phyloP scores from a whole-genome alignment of 2,113 vertebrate genomes.

The Poeciliopsis retropinna region DNA sequence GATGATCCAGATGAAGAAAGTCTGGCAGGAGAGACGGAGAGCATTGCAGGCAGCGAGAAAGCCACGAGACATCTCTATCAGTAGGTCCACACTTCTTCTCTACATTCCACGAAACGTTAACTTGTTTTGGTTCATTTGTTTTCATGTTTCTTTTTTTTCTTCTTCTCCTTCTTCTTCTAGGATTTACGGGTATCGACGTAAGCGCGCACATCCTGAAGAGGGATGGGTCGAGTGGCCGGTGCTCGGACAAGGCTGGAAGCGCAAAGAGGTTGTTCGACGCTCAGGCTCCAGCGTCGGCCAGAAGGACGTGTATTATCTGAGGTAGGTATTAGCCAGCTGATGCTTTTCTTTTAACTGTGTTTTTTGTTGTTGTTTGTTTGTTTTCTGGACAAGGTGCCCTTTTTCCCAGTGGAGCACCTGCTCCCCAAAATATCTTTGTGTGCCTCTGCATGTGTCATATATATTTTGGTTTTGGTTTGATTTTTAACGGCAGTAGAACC shows the following conservation, averaged over 20 bases:
- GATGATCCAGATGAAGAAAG: conserved; percentile 74
- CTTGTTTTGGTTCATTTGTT: background rate
- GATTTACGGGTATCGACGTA: conserved; percentile 30
- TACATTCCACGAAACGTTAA: background rate
- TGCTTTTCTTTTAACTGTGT: too few relatives aligned
- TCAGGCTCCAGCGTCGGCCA: conserved; percentile 85
- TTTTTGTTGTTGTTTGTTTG: too few relatives aligned
- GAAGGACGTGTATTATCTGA: conserved; percentile 88
- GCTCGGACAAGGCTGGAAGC: conserved; percentile 88
- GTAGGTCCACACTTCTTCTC: conserved; percentile 45
- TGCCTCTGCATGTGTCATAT: too few relatives aligned
- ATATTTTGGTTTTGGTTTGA: too few relatives aligned
- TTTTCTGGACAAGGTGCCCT: too few relatives aligned
- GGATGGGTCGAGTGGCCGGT: conserved; percentile 86
- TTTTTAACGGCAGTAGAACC: too few relatives aligned
- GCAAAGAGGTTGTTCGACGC: conserved; percentile 84
- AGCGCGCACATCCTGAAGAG: conserved; percentile 67
- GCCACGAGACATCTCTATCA: conserved; percentile 15
- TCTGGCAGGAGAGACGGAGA: conserved; percentile 78
- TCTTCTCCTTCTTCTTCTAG: conserved; percentile 5
- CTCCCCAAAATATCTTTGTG: too few relatives aligned
- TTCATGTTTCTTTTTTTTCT: background rate
- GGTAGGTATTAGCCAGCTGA: conserved; percentile 69
- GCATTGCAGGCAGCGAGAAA: conserved; percentile 67
- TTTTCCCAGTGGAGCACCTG: too few relatives aligned